A percentile compares a stretch with the other conserved stretches of the same genome.
Evolutionary conservation across 64 coral and sea anemone species (phyloP).

Genomic region (Astreopora myriophthalma): DNA sequence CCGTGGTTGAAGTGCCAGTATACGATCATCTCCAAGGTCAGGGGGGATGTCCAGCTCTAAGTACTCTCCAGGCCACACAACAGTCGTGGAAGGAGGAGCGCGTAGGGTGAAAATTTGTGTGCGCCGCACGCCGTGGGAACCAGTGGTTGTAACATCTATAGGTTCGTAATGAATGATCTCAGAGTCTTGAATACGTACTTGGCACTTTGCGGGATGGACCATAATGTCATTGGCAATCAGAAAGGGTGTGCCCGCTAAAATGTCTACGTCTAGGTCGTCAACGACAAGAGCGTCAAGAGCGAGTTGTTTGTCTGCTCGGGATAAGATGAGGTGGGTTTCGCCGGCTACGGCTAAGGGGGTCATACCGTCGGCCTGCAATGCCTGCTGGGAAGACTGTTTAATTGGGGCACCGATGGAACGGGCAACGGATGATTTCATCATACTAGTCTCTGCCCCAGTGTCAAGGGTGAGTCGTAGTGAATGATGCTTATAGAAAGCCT

Average conservation of each 20-base stretch:
- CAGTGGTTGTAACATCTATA: background rate
- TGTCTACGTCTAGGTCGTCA: constrained; percentile 44
- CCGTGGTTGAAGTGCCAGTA: constrained; percentile 10
- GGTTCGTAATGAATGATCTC: background rate
- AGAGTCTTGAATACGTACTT: constrained; percentile 29
- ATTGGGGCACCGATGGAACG: background rate
- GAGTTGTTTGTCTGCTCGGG: background rate
- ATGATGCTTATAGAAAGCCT: constrained; percentile 25
- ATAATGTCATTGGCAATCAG: constrained; percentile 29
- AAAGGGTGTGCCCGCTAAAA: constrained; percentile 33
- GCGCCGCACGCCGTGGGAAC: background rate
- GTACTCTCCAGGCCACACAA: constrained; percentile 53
- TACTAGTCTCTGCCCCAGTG: constrained; percentile 25
- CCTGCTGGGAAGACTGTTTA: background rate
- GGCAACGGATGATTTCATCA: constrained; percentile 33
- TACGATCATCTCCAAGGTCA: background rate
- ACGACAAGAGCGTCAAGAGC: constrained; percentile 41
- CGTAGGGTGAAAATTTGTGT: too few relatives aligned
- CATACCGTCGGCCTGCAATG: background rate
- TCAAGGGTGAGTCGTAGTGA: constrained; percentile 9
- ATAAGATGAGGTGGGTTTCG: constrained; percentile 12
- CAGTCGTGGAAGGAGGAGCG: too few relatives aligned
- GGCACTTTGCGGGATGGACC: background rate
- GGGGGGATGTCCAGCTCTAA: constrained; percentile 19
- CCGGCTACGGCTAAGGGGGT: constrained; percentile 14